Conservation (phyloP, 2,113 vertebrate species). For the Notothenia coriiceps region DNA sequence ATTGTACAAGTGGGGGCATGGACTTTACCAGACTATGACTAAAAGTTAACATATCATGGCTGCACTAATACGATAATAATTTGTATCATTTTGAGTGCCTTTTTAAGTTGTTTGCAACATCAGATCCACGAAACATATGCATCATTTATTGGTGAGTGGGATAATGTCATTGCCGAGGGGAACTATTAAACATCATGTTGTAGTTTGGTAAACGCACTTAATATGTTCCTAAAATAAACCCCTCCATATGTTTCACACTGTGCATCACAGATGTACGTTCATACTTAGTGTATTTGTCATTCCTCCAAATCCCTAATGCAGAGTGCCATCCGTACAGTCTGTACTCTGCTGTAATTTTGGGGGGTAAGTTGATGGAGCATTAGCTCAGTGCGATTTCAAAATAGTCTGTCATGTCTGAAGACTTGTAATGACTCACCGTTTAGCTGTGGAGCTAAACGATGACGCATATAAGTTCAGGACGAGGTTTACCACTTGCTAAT, state of each 20-base stretch:
- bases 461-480: slow-evolving; percentile 51
- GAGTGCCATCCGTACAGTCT: slow-evolving; percentile 21
- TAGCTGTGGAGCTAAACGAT: slow-evolving; percentile 49
- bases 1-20: no score
- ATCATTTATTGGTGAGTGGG: not conserved
- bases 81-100: not conserved
- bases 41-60: not conserved
- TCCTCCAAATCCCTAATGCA: slow-evolving; percentile 19
- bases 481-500: slow-evolving; percentile 57
- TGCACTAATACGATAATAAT: not conserved
- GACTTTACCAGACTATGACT: not conserved
- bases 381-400: slow-evolving; percentile 51
- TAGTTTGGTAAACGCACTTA: not conserved
- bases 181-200: not conserved
- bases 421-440: not conserved
- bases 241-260: not conserved
- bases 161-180: not conserved
- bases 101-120: not conserved
- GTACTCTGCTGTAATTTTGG: slow-evolving; percentile 26
- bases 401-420: slow-evolving; percentile 50
- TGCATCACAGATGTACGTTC: slow-evolving; percentile 5
- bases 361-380: slow-evolving; percentile 37
- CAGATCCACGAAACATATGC: not conserved
- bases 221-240: slow-evolving; percentile 3
- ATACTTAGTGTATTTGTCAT: slow-evolving; percentile 13